Conservation (phyloP, 2,888 invertebrate species). For the Mycogona germanica region DNA sequence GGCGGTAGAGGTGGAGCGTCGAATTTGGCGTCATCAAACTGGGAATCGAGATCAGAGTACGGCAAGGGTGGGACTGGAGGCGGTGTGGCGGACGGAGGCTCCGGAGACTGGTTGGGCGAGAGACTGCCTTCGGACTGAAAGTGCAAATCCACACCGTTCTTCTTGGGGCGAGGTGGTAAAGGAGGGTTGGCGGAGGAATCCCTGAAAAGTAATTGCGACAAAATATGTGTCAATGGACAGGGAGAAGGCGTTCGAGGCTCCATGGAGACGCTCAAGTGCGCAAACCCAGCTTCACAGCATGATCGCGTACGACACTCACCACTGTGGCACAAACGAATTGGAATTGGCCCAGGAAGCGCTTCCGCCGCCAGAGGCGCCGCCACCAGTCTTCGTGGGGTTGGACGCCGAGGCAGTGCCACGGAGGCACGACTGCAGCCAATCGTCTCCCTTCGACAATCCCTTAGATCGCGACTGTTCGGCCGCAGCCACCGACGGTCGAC, state of each 20-base stretch:
- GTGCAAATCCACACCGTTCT: neutral
- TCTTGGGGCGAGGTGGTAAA: constrained; percentile 8
- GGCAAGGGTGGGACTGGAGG: constrained; percentile 15
- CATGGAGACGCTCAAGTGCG: too few relatives aligned
- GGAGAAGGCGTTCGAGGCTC: too few relatives aligned
- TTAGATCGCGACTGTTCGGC: neutral
- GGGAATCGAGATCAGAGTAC: neutral
- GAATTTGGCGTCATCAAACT: neutral
- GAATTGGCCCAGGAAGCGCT: too few relatives aligned
- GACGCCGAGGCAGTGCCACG: too few relatives aligned
- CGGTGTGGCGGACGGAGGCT: constrained; percentile 6
- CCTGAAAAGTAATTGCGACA: neutral
- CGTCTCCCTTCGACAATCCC: constrained; percentile 4
- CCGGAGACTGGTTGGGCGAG: too few relatives aligned
- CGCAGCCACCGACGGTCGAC: neutral
- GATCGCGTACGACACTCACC: too few relatives aligned
- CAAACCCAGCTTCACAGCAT: too few relatives aligned
- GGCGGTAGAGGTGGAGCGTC: constrained; percentile 13
- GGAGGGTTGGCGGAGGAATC: neutral
- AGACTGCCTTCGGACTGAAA: too few relatives aligned
- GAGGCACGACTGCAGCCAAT: constrained; percentile 16
- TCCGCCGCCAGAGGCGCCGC: too few relatives aligned
- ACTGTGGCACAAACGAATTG: too few relatives aligned
- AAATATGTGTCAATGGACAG: too few relatives aligned
- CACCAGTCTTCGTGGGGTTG: too few relatives aligned